Conservation (phyloP, 2,888 invertebrate genomes). For the Drosophila atroscutellata region DNA sequence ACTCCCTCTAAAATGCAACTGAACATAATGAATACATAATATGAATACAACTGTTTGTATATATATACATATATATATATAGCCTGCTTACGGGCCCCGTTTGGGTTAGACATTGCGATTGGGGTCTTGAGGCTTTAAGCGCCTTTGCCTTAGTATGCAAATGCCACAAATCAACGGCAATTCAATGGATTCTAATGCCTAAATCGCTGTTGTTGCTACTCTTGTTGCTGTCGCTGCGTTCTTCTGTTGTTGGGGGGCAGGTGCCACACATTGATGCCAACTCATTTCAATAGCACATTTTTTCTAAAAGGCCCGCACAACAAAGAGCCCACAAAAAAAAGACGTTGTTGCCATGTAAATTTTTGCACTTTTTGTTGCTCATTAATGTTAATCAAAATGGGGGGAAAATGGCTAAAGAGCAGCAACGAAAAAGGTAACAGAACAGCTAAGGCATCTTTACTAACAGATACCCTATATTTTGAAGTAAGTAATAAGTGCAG, state of each 20-base stretch:
- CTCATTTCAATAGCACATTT: slow-evolving; percentile 62
- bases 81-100: slow-evolving; percentile 6
- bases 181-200: slow-evolving; percentile 76
- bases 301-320: slow-evolving; percentile 62
- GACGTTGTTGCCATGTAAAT: slow-evolving; percentile 71
- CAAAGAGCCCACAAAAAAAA: slow-evolving; percentile 41
- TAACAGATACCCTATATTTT: slow-evolving; percentile 9
- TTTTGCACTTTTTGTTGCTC: slow-evolving; percentile 79
- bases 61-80: background rate
- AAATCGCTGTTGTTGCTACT: slow-evolving; percentile 65
- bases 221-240: slow-evolving; percentile 26
- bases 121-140: slow-evolving; percentile 46
- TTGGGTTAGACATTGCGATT: slow-evolving; percentile 32
- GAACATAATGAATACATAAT: slow-evolving; percentile 59
- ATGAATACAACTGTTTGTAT: slow-evolving; percentile 16
- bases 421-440: slow-evolving; percentile 5
- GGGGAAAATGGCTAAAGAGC: slow-evolving; percentile 22
- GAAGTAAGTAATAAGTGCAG: background rate
- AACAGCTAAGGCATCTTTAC: background rate
- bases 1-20: slow-evolving; percentile 55
- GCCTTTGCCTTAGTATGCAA: slow-evolving; percentile 48
- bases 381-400: slow-evolving; percentile 77
- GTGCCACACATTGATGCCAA: slow-evolving; percentile 67
- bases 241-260: slow-evolving; percentile 31
- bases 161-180: slow-evolving; percentile 71